Conservation (phyloP, 1,140 invertebrate genomes). For the Bombus superbus region DNA sequence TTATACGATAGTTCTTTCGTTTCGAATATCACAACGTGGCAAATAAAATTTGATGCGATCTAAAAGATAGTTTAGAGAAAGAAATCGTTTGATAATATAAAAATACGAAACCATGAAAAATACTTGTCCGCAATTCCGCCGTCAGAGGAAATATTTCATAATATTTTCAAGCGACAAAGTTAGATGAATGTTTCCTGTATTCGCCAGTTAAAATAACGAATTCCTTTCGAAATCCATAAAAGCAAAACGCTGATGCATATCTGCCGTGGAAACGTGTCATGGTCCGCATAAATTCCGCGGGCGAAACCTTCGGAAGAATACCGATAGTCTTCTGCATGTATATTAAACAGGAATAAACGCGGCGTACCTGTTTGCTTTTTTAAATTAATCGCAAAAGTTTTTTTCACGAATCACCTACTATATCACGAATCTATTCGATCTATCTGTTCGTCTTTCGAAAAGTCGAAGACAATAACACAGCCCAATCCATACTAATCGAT, state of each 20-base stretch:
- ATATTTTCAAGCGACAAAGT: neutral
- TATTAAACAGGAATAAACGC: neutral
- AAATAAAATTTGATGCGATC: neutral
- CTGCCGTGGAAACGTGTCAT: neutral
- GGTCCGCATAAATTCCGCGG: neutral
- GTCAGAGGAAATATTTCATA: neutral
- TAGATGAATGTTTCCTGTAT: neutral
- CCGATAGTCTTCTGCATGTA: neutral
- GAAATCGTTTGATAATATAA: neutral
- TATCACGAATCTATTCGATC: too few relatives aligned
- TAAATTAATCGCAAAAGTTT: neutral
- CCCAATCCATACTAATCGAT: neutral
- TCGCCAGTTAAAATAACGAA: conserved; percentile 18
- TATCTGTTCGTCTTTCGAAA: neutral
- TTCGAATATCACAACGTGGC: too few relatives aligned
- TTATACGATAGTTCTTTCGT: too few relatives aligned
- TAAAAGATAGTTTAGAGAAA: neutral
- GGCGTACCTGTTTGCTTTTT: too few relatives aligned
- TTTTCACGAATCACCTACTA: neutral
- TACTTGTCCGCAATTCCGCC: neutral
- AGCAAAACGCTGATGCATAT: neutral
- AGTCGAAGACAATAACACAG: neutral
- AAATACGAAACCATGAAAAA: neutral
- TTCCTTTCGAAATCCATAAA: conserved; percentile 16
- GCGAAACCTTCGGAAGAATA: conserved; percentile 4